Percentiles rank a stretch among this genome's conserved stretches.
Evolutionary conservation across 2,888 invertebrate genomes (phyloP).

Genomic region (Scaptomyza tumidula): DNA sequence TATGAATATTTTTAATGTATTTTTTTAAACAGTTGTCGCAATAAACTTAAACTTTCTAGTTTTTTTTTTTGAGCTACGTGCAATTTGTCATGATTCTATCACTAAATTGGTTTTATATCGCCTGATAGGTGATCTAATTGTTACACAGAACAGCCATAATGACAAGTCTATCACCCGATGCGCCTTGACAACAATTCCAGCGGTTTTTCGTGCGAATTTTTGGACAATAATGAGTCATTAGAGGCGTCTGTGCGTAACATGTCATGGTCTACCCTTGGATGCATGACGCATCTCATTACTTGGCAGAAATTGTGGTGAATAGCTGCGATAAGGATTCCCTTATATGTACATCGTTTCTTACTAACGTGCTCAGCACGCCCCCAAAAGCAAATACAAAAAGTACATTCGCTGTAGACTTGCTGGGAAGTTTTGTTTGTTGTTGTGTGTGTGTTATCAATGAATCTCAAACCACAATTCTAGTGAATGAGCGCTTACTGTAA

Average conservation of each 20-base stretch:
- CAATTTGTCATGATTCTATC: slow-evolving; percentile 4
- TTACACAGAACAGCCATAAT: slow-evolving; percentile 19
- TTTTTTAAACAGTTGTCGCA: background rate
- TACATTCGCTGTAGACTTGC: slow-evolving; percentile 5
- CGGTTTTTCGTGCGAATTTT: slow-evolving; percentile 26
- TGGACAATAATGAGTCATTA: slow-evolving; percentile 50
- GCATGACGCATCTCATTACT: slow-evolving; percentile 47
- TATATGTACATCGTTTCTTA: slow-evolving; percentile 14
- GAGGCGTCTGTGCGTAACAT: slow-evolving; percentile 15
- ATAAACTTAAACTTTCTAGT: background rate
- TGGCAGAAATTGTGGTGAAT: slow-evolving; percentile 3
- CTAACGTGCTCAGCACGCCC: slow-evolving; percentile 28
- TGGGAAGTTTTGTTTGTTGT: slow-evolving; percentile 5
- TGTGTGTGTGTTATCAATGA: slow-evolving; percentile 33
- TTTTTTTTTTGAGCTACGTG: background rate
- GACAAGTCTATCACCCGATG: slow-evolving; percentile 24
- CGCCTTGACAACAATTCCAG: slow-evolving; percentile 24
- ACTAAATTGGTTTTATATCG: slow-evolving; percentile 14
- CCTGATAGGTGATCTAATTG: slow-evolving; percentile 45
- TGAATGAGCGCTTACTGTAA: slow-evolving; percentile 46
- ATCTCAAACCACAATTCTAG: slow-evolving; percentile 18
- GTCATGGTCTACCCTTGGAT: slow-evolving; percentile 35
- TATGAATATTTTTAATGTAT: background rate
- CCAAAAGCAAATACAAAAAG: background rate
- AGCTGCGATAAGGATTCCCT: slow-evolving; percentile 55